Evolutionary conservation across 2,797 vertebrate genomes (phyloP), one percentile per base, ranked within the genome.

Genomic region (Coilia nasus): DNA sequence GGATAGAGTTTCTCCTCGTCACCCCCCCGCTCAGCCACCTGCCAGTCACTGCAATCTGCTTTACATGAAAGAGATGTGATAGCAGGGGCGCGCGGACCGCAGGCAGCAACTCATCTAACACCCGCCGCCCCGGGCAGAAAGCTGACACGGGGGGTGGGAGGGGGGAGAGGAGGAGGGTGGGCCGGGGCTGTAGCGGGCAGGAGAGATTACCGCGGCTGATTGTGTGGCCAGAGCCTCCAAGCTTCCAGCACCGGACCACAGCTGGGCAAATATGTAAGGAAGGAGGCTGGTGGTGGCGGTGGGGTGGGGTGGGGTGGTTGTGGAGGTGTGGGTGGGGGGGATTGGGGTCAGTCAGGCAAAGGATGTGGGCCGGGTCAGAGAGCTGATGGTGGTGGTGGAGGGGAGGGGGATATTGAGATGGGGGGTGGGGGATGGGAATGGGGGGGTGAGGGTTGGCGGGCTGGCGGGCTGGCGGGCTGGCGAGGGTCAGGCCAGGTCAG

Each of bases 401-500:
- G 50, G 50, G 50, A 9, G 50, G 14, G 50, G 7, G 50, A 7
- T 54, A 54, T 54, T 54, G 50, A 14, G 7, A 54, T 9, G 50
- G 1, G 50, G 50, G 50, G 50, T 54, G 1, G 14, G 50, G 14
- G 50, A 54, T 2, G 14, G 50, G 7, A 14, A 47, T 47, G 50
- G 50, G 50, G 14, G 50, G 14, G 9, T 2, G 50, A 7, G 50
- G 50, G 50, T 54, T 9, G 9, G 50, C 1, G 50, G 9, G 50
- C 50, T 1, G 14, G 50, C 50, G 9, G 7, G 50, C 50, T 54
- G 50, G 46, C 46, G 46, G n/a, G n/a, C n/a, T 47, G 46, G 46
- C 10, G 46, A 47, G 23, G 84, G 84, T 87, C 84, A 84, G 41
- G 41, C 23, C 80, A 83, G 87, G 81, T 84, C 67, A 21, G 14